These are phyloP conservation scores for Volucella inanis DNA, from an alignment of 2,888 invertebrate genomes.

Conservation along the genomic window DNA sequence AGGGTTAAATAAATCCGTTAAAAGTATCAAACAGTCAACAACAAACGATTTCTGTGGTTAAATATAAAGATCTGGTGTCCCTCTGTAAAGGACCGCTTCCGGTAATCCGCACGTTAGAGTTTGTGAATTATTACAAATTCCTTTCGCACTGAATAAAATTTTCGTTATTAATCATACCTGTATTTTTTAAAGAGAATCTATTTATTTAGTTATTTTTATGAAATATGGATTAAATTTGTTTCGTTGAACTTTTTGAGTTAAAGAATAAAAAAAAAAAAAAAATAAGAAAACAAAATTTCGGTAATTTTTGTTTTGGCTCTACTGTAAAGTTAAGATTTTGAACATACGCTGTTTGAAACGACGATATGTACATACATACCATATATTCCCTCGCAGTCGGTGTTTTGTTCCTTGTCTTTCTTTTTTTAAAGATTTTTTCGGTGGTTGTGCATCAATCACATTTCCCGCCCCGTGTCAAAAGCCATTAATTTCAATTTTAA, in stretches of 20 bases:
- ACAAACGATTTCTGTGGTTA: neutral
- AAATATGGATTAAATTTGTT: neutral
- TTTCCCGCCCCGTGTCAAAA: no score
- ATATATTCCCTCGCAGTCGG: no score
- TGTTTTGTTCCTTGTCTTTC: no score
- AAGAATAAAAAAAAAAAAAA: neutral
- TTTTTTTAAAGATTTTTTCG: no score
- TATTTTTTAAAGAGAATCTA: neutral
- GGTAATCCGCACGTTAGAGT: neutral
- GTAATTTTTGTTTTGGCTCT: slow-evolving; percentile 8
- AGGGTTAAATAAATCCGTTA: neutral
- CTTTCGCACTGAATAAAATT: neutral
- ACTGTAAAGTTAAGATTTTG: slow-evolving; percentile 20
- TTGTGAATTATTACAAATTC: neutral
- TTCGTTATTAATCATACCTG: neutral
- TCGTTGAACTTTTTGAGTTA: neutral
- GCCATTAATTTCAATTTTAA: no score
- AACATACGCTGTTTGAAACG: slow-evolving; percentile 18
- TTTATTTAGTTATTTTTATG: neutral
- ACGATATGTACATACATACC: no score
- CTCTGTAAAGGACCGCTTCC: no score
- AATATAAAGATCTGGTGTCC: no score
- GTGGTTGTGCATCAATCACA: no score
- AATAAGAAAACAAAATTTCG: neutral
- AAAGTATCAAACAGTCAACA: neutral